A percentile compares a stretch with the other conserved stretches of the same genome.
These are phyloP conservation scores for Caenorhabditis zanzibari DNA, from an alignment of 2,888 invertebrate genomes.

Conservation along the genomic window DNA sequence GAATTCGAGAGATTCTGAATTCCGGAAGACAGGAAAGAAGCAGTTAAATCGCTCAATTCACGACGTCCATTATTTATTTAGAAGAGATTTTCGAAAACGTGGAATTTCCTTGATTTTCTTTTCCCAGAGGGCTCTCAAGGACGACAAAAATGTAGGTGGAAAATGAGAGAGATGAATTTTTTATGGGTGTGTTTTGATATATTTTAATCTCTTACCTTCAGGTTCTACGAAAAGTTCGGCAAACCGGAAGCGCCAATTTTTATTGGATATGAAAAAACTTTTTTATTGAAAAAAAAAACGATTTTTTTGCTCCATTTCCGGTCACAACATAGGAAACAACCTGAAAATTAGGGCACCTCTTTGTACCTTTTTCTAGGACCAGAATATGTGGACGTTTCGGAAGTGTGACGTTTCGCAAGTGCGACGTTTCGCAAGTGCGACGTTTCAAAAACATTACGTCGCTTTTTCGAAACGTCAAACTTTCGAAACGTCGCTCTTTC, in stretches of 20 bases:
- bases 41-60: constrained; percentile 19
- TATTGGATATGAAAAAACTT: not conserved
- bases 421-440: no score
- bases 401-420: no score
- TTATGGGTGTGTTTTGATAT: not conserved
- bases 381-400: no score
- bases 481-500: no score
- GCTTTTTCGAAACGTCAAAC: no score
- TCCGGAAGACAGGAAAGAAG: not conserved
- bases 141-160: not conserved
- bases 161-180: not conserved
- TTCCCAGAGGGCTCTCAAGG: not conserved
- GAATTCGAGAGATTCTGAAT: not conserved
- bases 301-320: not conserved
- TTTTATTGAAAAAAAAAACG: no score
- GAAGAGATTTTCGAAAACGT: constrained; percentile 8
- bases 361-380: no score
- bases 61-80: constrained; percentile 12
- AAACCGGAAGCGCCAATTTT: no score
- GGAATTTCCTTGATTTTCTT: constrained; percentile 19
- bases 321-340: no score
- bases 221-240: not conserved
- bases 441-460: no score
- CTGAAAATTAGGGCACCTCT: no score
- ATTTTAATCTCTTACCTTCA: not conserved